phyloP scores from a whole-genome alignment of 2,113 vertebrate species.

The Cinclus cinclus region DNA sequence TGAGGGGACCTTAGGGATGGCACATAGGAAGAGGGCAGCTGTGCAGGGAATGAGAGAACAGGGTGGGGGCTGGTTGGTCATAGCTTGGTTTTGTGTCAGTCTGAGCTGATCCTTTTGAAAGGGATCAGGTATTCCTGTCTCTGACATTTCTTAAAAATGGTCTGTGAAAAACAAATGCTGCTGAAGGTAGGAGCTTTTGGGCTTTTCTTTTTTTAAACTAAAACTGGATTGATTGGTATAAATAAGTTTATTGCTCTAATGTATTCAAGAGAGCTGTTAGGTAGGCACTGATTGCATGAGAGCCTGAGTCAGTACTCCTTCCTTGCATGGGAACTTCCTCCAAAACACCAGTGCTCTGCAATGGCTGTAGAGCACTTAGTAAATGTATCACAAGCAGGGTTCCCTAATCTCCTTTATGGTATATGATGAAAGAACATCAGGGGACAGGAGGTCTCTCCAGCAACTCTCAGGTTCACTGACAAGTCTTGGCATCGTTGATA shows the following conservation, averaged over 20 bases:
- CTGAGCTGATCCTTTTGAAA: not conserved
- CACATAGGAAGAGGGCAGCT: not conserved
- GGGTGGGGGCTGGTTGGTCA: not conserved
- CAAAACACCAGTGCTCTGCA: not conserved
- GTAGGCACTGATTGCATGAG: not conserved
- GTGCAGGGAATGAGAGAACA: not conserved
- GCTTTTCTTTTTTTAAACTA: not conserved
- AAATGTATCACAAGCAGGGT: not conserved
- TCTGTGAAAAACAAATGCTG: not conserved
- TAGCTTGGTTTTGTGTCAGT: not conserved
- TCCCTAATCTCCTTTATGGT: not conserved
- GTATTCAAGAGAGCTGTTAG: not conserved
- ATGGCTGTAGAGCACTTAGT: not conserved
- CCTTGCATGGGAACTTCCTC: not conserved
- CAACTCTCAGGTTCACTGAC: not conserved
- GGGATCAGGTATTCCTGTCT: not conserved
- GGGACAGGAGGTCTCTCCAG: not conserved
- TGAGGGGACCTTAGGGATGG: not conserved
- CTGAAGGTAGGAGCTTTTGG: not conserved
- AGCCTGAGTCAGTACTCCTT: not conserved
- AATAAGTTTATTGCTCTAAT: not conserved
- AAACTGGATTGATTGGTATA: not conserved
- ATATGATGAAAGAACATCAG: not conserved
- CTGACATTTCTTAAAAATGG: not conserved
- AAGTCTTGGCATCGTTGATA: not conserved